Evolutionary conservation across 2,888 invertebrate species (phyloP), one percentile per base, ranked within the genome.

Genomic region (Noctuana brunneofusca): DNA sequence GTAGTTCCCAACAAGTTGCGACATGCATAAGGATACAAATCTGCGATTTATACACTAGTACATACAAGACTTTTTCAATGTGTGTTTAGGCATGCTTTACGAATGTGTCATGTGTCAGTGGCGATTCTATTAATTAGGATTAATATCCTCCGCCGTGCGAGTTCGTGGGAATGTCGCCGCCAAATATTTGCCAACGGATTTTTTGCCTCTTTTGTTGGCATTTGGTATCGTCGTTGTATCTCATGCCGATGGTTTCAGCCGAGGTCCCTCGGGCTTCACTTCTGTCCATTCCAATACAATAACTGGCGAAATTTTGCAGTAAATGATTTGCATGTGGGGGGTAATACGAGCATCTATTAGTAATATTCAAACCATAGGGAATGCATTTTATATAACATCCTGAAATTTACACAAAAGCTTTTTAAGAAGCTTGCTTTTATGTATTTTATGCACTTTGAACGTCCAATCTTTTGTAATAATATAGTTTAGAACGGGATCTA

Each of bases 121-220:
- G 48, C 62, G 24, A 55, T 62, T 62, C 55, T 56, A 56, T 54
- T 56, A 55, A 62, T 55, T 56, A 62, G 55, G 62, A 62, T 62
- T 62, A 50, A 58, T 58, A 58, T 58, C 49, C 22, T 49, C 38
- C 20, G 46, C 43, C 30, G 56, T 32, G 49, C 48, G 57, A 43
- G 46, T 22, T 49, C 58, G 58, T 58, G 58, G 49, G 58, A 58
- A 58, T 58, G 58, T 35, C 49, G 35, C 49, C 2, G 58, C 49
- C 58, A 32, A 58, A 58, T 38, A 14, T 38, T 38, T 38, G 38
- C 14, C 5, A 38, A 38, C 14, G 3, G 14, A 14, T 38, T 38
- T 38, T 38, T 38, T 38, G 38, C 14, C 14, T 14, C 38, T 14
- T 38, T 38, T 6, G 5, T 38, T 5, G 14, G 38, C 38, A n/a